Evolutionary conservation across 2,113 vertebrate genomes (phyloP), one percentile per base, ranked within the genome.

Genomic region (Lathamus discolor): DNA sequence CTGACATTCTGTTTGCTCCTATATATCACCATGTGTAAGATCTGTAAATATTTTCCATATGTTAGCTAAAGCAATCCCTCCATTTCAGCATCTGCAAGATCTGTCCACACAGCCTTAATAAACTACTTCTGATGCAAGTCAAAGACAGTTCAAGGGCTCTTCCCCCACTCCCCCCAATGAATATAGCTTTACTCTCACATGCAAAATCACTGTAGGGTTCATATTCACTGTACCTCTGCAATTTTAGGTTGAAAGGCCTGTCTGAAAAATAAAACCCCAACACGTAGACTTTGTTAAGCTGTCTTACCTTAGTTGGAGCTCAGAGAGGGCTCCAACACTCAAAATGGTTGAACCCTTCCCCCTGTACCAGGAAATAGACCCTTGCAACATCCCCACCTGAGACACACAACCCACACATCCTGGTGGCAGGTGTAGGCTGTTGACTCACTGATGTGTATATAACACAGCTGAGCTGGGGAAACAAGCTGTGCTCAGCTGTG

Each of bases 1-100:
- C 92, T 94, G 86, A 94, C 76, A 76, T 76, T 94, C 77, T 96
- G 79, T 91, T 96, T 95, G 94, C 83, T 93, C 55, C 63, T 83
- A 88, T 33, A 79, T 79, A 94, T 94, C 81, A 95, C 69, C 75
- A 80, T 54, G 51, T 82, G 78, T 84, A 96, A 86, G 46, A 46
- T n/a, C 81, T 72, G 61, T 84, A 97, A 97, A 94, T 82, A 83
- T 48, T 96, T 96, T 92, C 95, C 94, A 80, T 90, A 88, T 89
- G 88, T 86, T 97, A 70, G 92, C 63, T 91, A 80, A 92, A 92
- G 88, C 86, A 97, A 88, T 84, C 37, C 29, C 61, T 94, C 61
- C 11, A 59, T 66, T 73, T 83, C 55, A 92, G 77, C 72, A 76
- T 92, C 55, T 84, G 29, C 68, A 83, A 84, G 37, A 61, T 88